Percentiles rank a stretch among this genome's conserved stretches.
phyloP scores from a whole-genome alignment of 2,797 vertebrate species.

The Delichon dasypus region DNA sequence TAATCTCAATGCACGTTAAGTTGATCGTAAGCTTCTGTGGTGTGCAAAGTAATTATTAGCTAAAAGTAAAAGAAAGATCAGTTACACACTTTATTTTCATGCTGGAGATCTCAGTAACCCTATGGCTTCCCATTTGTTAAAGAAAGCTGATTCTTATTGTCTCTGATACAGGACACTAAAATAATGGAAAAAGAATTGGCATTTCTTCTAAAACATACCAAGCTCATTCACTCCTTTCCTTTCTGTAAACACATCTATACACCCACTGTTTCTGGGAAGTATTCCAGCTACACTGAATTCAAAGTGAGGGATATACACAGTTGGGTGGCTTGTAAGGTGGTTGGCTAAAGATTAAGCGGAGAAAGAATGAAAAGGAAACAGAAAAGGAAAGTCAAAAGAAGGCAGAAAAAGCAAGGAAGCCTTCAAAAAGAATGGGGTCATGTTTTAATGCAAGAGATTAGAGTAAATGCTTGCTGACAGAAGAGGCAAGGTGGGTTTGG shows the following conservation, averaged over 20 bases:
- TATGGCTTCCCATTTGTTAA: slow-evolving; percentile 4
- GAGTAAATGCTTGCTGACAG: neutral
- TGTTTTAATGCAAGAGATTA: neutral
- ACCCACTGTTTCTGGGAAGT: slow-evolving; percentile 61
- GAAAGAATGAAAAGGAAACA: neutral
- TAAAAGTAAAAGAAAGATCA: slow-evolving; percentile 13
- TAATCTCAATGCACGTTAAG: neutral
- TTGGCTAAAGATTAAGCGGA: slow-evolving; percentile 19
- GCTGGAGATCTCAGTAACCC: neutral
- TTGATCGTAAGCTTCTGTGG: neutral
- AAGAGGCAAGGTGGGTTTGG: neutral
- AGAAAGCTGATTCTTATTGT: slow-evolving; percentile 14
- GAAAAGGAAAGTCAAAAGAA: slow-evolving; percentile 22
- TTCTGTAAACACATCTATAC: slow-evolving; percentile 42
- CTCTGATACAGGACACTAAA: neutral
- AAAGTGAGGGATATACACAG: slow-evolving; percentile 27
- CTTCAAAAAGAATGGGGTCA: neutral
- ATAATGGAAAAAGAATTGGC: neutral
- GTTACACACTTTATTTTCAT: slow-evolving; percentile 9
- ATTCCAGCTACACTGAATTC: slow-evolving; percentile 51
- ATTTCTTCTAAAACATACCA: slow-evolving; percentile 35
- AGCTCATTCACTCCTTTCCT: slow-evolving; percentile 30
- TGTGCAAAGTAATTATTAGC: neutral
- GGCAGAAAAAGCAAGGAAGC: neutral
- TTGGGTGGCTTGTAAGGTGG: slow-evolving; percentile 32